Conservation (phyloP, 2,797 vertebrate species). For the Smutsia temminckii region DNA sequence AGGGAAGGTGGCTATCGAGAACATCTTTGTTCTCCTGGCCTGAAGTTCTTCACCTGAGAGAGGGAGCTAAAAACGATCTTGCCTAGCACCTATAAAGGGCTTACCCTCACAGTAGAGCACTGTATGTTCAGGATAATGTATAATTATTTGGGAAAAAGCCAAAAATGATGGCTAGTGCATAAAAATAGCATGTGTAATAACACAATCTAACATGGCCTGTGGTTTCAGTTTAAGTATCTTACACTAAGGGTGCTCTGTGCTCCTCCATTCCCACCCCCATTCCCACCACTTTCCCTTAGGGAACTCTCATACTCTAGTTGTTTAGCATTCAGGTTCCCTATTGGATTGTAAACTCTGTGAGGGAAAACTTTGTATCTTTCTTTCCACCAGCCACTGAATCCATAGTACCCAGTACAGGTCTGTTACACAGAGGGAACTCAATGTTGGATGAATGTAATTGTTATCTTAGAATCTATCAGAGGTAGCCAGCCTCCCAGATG, state of each 20-base stretch:
- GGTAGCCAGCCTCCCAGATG: background rate
- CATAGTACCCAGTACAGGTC: background rate
- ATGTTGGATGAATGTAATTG: background rate
- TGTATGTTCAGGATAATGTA: background rate
- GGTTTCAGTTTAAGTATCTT: background rate
- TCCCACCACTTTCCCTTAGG: background rate
- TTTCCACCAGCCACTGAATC: background rate
- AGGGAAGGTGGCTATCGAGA: background rate
- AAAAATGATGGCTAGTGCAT: background rate
- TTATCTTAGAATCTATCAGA: background rate
- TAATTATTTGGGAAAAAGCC: slow-evolving; percentile 8
- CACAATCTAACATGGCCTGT: background rate
- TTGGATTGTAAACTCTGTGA: background rate
- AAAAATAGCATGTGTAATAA: background rate
- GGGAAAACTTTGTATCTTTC: background rate
- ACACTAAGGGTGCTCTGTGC: background rate
- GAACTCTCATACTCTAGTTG: background rate
- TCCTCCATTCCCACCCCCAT: background rate
- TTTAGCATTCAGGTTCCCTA: background rate
- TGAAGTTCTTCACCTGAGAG: slow-evolving; percentile 17
- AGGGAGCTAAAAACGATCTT: background rate
- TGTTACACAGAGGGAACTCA: background rate
- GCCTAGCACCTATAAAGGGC: background rate
- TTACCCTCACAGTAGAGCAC: background rate
- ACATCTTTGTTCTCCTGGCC: background rate